A percentile compares a stretch with the other conserved stretches of the same genome.
Conservation (phyloP, 2,797 vertebrate species). For the Spea hammondii region DNA sequence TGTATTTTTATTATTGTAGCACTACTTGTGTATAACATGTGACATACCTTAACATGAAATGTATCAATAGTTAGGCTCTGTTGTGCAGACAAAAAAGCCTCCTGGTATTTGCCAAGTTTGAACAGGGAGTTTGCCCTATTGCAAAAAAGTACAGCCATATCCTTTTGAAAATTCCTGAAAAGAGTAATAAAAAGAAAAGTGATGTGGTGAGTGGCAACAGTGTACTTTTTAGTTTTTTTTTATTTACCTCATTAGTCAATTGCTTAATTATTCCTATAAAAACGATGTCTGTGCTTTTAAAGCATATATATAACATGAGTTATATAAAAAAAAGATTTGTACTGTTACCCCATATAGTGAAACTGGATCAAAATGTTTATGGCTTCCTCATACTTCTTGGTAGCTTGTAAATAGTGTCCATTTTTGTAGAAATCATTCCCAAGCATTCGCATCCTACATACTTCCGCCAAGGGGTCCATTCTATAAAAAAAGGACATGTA, state of each 20-base stretch:
- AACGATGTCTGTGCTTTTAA: too few species aligned
- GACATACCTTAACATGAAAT: conserved; percentile 17
- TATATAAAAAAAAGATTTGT: background rate
- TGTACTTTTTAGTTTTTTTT: too few species aligned
- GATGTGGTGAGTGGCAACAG: too few species aligned
- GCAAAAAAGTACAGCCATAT: conserved; percentile 29
- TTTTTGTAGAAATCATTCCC: conserved; percentile 27
- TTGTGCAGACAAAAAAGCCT: background rate
- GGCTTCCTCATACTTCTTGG: conserved; percentile 9
- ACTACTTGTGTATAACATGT: background rate
- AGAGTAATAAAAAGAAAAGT: background rate
- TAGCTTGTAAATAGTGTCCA: conserved; percentile 16
- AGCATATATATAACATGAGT: background rate
- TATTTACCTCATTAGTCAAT: too few species aligned
- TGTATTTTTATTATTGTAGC: too few species aligned
- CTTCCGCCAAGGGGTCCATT: background rate
- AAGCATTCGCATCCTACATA: background rate
- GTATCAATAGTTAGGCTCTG: background rate
- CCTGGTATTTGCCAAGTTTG: conserved; percentile 10
- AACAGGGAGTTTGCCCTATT: conserved; percentile 24
- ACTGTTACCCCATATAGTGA: background rate
- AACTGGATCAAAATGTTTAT: background rate
- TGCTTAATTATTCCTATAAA: too few species aligned
- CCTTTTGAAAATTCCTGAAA: background rate
- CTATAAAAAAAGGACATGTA: conserved; percentile 5